A percentile compares a stretch with the other conserved stretches of the same genome.
Evolutionary conservation across 2,888 invertebrate genomes (phyloP).

Genomic region (Agriopis marginaria): DNA sequence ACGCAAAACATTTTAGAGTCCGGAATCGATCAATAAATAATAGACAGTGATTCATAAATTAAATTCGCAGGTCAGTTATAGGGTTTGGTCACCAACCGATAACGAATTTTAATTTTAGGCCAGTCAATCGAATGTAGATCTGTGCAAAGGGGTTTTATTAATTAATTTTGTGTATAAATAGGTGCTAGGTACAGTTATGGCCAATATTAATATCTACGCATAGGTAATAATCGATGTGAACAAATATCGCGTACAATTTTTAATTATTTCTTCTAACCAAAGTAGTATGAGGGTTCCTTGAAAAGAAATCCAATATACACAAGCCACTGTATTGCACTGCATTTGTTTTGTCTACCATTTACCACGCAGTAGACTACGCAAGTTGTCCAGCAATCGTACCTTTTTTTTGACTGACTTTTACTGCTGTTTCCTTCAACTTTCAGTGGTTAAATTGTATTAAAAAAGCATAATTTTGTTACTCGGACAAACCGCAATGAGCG

Average conservation of each 20-base stretch:
- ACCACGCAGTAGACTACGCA: constrained; percentile 1
- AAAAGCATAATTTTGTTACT: too few relatives aligned
- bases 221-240: neutral
- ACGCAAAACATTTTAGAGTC: neutral
- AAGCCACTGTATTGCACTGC: constrained; percentile 16
- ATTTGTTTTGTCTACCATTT: neutral
- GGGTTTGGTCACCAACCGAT: constrained; percentile 48
- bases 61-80: constrained; percentile 6
- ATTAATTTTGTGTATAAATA: constrained; percentile 9
- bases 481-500: neutral
- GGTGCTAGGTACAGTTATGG: constrained; percentile 25
- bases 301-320: constrained; percentile 6
- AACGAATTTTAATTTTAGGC: constrained; percentile 50
- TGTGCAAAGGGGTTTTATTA: constrained; percentile 25
- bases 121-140: constrained; percentile 36
- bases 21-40: neutral
- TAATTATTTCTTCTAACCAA: neutral
- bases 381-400: neutral
- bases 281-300: neutral
- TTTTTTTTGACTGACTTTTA: neutral
- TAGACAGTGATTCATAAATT: neutral
- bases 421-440: too few relatives aligned
- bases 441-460: too few relatives aligned
- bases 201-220: neutral
- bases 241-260: neutral